phyloP scores from a whole-genome alignment of 53 echinoderm and acorn worm species.

The Temnopleurus reevesii region DNA sequence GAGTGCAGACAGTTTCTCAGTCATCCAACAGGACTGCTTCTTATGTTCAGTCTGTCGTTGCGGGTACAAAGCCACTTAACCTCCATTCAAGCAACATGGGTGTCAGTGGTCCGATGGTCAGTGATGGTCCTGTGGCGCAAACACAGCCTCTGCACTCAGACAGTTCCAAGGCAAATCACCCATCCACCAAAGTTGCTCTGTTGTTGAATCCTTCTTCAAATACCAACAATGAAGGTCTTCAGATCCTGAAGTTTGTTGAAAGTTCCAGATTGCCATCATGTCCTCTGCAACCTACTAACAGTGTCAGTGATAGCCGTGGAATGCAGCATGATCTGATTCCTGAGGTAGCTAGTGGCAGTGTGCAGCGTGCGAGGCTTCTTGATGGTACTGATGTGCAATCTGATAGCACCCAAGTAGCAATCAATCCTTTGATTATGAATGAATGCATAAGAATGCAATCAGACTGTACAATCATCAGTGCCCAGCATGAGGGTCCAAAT shows the following conservation, averaged over 20 bases:
- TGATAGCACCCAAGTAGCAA: no score
- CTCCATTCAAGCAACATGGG: background rate
- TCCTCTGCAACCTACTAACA: no score
- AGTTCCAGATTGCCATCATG: background rate
- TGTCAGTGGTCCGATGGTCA: background rate
- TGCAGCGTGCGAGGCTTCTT: background rate
- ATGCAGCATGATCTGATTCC: background rate
- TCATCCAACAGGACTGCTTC: background rate
- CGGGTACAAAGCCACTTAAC: background rate
- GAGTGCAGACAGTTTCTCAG: no score
- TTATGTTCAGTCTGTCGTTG: background rate
- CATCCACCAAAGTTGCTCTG: no score
- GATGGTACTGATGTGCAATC: background rate
- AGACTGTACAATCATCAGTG: no score
- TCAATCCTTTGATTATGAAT: no score
- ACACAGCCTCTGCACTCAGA: background rate
- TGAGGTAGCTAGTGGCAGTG: background rate
- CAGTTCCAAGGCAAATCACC: background rate
- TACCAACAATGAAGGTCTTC: background rate
- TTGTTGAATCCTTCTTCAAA: background rate
- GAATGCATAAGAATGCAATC: no score
- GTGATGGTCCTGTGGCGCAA: background rate
- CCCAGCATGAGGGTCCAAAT: no score
- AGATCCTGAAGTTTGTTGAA: background rate
- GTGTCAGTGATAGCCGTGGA: background rate